Base-by-base conservation (phyloP, 2,113 vertebrate species). In the Lichenostomus cassidix region DNA sequence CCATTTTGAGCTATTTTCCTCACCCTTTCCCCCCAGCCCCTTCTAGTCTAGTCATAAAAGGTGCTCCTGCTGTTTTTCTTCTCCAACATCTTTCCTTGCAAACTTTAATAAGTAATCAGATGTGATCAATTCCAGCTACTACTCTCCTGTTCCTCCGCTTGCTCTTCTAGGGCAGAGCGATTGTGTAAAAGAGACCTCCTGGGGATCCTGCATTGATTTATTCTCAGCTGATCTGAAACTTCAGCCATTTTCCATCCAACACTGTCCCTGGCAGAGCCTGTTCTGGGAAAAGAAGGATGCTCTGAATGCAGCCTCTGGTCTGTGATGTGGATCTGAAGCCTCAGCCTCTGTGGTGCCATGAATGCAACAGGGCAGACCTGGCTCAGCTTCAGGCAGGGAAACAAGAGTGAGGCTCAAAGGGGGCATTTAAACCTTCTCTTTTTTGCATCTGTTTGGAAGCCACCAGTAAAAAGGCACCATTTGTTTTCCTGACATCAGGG, bases 171-270 rank as follows among this genome's bases (percentile, higher is more conserved):
- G 70, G 37, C 71, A 67, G 44, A 86, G 31, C 1, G 1, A 82
- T 89, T 95, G 90, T 82, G 78, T 83, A 63, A 70, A 87, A 94
- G 90, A 1, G 35, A 94, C 80, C 80, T 90, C 90, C 65, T 2
- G n/a, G 58, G 80, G 89, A 70, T 94, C 50, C 67, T 73, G 29
- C 83, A 95, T 79, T 95, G 94, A 96, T 96, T 90, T 80, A 83
- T 71, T 93, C 80, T 88, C 79, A 77, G 70, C 58, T 90, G 76
- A 90, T 89, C 65, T 79, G 94, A 93, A 89, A 55, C 55, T 95
- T 90, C 69, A 90, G 65, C 53, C 90, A 59, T 94, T 90, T 95
- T 83, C 82, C n/a, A 76, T 90, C 60, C 31, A 3, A 4, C n/a
- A 21, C 5, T 55, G 56, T 90, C 90, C 76, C 67, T 86, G 60